These are phyloP conservation scores for Copidosoma aretas DNA, from an alignment of 2,888 invertebrate genomes.

Conservation along the genomic window DNA sequence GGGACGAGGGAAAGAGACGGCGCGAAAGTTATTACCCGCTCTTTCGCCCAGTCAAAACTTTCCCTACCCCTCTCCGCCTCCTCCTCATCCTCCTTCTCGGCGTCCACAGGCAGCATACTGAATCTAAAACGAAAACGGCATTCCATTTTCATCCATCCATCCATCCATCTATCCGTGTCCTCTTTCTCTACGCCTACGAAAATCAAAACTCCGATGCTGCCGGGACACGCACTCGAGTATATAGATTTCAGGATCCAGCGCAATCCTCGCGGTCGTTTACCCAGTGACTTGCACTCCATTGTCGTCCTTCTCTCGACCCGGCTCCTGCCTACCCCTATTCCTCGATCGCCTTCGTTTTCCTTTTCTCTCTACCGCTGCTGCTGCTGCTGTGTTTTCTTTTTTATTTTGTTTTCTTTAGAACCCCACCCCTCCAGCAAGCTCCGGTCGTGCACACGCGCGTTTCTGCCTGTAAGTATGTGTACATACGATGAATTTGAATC, in stretches of 20 bases:
- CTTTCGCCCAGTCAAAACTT: constrained; percentile 37
- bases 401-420: constrained; percentile 52
- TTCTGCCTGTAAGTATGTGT: constrained; percentile 57
- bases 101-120: constrained; percentile 18
- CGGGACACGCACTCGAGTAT: neutral
- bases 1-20: constrained; percentile 11
- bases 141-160: constrained; percentile 39
- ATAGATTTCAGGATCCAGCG: constrained; percentile 24
- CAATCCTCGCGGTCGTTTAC: constrained; percentile 58
- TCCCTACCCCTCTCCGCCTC: constrained; percentile 10
- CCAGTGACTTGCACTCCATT: constrained; percentile 62
- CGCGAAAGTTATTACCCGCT: constrained; percentile 39
- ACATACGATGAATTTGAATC: neutral
- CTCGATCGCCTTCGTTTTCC: constrained; percentile 29
- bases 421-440: constrained; percentile 28
- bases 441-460: constrained; percentile 52
- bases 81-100: neutral
- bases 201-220: constrained; percentile 33
- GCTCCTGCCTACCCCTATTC: constrained; percentile 36
- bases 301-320: constrained; percentile 39
- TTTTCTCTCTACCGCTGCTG: constrained; percentile 3
- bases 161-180: constrained; percentile 11
- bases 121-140: constrained; percentile 40
- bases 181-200: constrained; percentile 26
- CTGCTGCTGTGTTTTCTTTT: constrained; percentile 33